Evolutionary conservation across 1,140 invertebrate genomes (phyloP).

Genomic region (Atta colombica): DNA sequence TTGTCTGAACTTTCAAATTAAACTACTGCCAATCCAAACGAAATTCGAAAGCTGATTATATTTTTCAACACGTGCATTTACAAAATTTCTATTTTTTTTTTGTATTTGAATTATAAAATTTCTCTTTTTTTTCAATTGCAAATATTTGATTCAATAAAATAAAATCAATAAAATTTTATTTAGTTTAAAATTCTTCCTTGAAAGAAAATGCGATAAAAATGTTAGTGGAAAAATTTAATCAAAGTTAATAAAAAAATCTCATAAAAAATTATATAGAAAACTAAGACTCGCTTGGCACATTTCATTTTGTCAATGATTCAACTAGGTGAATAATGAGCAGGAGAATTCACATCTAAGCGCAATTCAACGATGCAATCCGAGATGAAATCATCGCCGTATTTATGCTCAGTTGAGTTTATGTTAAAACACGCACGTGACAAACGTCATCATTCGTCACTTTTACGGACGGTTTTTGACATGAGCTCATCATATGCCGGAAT

Average conservation of each 20-base stretch:
- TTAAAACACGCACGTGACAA: conserved; percentile 26
- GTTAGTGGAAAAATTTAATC: neutral
- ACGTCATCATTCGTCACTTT: conserved; percentile 31
- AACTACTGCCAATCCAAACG: neutral
- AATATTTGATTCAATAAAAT: neutral
- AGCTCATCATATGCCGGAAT: conserved; percentile 33
- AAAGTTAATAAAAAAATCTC: neutral
- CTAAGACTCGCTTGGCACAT: neutral
- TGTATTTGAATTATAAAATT: neutral
- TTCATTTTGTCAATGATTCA: neutral
- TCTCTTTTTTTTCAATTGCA: neutral
- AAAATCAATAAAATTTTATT: neutral
- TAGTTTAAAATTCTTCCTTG: neutral
- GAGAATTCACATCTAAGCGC: conserved; percentile 10
- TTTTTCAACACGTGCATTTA: neutral
- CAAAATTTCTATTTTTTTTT: neutral
- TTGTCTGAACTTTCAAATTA: neutral
- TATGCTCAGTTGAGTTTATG: conserved; percentile 23
- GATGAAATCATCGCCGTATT: conserved; percentile 38
- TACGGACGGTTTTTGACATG: conserved; percentile 34
- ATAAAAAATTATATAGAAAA: neutral
- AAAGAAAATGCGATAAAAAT: neutral
- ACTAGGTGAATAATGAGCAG: conserved; percentile 3
- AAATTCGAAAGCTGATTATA: neutral
- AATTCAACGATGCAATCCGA: conserved; percentile 16